phyloP scores from a whole-genome alignment of 2,888 invertebrate species.

The Nomada lathburiana region DNA sequence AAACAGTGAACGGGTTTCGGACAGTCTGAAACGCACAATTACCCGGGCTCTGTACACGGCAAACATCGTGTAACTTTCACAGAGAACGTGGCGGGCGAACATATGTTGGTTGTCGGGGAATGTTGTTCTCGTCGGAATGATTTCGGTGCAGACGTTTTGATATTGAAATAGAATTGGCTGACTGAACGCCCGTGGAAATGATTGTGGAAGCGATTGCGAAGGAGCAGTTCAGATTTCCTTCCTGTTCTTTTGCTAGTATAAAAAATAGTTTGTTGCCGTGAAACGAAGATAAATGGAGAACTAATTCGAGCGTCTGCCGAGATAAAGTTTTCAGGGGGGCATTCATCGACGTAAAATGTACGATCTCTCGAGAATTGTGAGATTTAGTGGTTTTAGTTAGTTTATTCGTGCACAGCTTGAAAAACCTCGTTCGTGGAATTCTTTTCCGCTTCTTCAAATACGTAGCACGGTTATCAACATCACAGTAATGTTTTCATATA shows the following conservation, averaged over 20 bases:
- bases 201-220: too few species aligned
- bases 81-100: not conserved
- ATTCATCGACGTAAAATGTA: not conserved
- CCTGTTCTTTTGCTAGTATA: too few species aligned
- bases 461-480: too few species aligned
- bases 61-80: constrained; percentile 29
- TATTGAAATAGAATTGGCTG: not conserved
- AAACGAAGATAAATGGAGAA: too few species aligned
- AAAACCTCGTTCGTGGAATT: not conserved
- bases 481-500: too few species aligned
- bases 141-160: not conserved
- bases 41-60: constrained; percentile 1
- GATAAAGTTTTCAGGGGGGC: not conserved
- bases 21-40: constrained; percentile 18
- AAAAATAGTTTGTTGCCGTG: too few species aligned
- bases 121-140: not conserved
- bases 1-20: constrained; percentile 5
- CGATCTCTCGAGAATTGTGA: not conserved
- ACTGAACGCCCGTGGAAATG: too few species aligned
- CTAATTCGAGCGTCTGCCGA: not conserved
- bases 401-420: not conserved
- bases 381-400: constrained; percentile 2
- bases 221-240: too few species aligned
- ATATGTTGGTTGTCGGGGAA: not conserved
- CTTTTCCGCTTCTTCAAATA: not conserved